Evolutionary conservation across 2,113 vertebrate genomes (phyloP), one percentile per base, ranked within the genome.

Genomic region (Pterocles orientalis): DNA sequence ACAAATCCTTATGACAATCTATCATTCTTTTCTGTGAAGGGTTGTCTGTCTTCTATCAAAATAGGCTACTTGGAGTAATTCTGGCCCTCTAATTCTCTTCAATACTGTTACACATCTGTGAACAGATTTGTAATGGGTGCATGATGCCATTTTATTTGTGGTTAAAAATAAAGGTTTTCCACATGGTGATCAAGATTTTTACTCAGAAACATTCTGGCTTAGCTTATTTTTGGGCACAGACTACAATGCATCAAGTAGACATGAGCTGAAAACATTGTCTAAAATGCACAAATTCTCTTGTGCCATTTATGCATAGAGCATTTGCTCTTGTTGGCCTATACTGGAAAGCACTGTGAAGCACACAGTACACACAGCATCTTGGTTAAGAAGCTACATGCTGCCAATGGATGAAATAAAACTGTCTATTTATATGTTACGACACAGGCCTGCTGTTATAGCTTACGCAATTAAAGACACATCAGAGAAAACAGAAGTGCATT

Each of bases 41-140:
- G 69, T 71, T 85, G 64, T 53, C 45, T 89, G 41, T 89, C 62
- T 93, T 91, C 86, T 80, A 79, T 92, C 70, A 89, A 97, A 96
- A 96, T 18, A 83, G 90, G 94, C 90, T 95, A 96, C 79, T n/a
- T 80, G 70, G 82, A 97, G 77, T 95, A 85, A 96, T 97, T 98
- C 90, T 90, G 70, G 50, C 43, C 28, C 64, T 86, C 60, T 78
- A 92, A 97, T 93, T 75, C 72, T 95, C 89, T 95, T 95, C 85
- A 85, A 88, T 92, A 86, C 88, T 92, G 73, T 96, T 96, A 96
- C 68, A 97, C 86, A 98, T 95, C 73, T 82, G 87, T 60, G 81
- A 97, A 94, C 56, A 97, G 84, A 90, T 98, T 97, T 97, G 11
- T 41, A 77, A 81, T 33, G 50, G 16, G 18, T 76, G 34, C 9